These are phyloP conservation scores for Isaurus tuberculatus DNA, from an alignment of 92 coral and sea anemone species.

Conservation along the genomic window DNA sequence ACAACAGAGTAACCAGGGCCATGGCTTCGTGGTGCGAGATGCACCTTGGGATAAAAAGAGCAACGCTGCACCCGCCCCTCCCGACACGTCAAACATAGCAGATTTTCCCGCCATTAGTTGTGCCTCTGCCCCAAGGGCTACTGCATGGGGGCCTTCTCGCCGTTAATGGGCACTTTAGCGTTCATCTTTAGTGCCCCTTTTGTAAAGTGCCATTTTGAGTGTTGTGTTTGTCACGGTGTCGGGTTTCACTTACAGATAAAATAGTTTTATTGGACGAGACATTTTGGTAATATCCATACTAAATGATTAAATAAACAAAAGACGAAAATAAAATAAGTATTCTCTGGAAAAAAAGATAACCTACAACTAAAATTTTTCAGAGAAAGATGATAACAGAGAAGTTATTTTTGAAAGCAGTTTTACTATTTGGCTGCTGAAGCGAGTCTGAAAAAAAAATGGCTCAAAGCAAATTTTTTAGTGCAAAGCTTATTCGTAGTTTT, in stretches of 20 bases:
- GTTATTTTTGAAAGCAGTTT: constrained; percentile 46
- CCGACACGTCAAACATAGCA: constrained; percentile 88
- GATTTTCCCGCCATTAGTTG: constrained; percentile 98
- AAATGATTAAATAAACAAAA: constrained; percentile 3
- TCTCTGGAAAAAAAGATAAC: constrained; percentile 4
- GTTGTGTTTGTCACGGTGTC: constrained; percentile 23
- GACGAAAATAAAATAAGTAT: background rate
- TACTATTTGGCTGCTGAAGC: background rate
- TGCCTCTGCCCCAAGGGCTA: constrained; percentile 70
- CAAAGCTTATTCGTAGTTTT: background rate
- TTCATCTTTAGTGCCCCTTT: background rate
- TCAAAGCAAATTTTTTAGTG: background rate
- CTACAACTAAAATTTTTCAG: background rate
- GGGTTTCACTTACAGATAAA: constrained; percentile 18
- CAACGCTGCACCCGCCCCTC: constrained; percentile 68
- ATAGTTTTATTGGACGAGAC: constrained; percentile 17
- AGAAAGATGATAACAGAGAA: constrained; percentile 3
- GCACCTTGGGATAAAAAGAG: constrained; percentile 91
- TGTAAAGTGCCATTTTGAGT: background rate
- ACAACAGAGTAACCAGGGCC: constrained; percentile 56
- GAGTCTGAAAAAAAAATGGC: background rate
- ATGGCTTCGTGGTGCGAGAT: constrained; percentile 90
- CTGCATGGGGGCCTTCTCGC: constrained; percentile 78
- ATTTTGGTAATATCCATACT: constrained; percentile 7
- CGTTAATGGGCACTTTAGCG: constrained; percentile 8